Percentiles rank a stretch among this genome's conserved stretches.
Conservation (phyloP, 2,113 vertebrate species). For the Trogon surrucura region DNA sequence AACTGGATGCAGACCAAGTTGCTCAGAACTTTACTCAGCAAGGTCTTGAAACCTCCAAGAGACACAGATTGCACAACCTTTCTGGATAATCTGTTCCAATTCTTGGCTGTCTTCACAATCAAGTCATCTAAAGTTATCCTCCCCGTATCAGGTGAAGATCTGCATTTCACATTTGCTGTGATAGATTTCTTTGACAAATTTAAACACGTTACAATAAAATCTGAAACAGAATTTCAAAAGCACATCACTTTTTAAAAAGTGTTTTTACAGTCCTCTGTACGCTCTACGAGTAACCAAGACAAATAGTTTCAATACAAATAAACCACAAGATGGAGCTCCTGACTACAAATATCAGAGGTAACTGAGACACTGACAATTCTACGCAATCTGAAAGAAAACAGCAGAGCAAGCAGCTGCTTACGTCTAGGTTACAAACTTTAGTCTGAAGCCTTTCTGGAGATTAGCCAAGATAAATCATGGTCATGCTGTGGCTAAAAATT, state of each 20-base stretch:
- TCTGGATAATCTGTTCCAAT: neutral
- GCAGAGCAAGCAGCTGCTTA: neutral
- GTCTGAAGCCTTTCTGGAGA: neutral
- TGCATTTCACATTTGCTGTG: neutral
- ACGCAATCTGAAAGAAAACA: neutral
- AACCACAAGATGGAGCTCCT: conserved; percentile 11
- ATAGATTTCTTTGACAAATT: neutral
- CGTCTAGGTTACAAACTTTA: neutral
- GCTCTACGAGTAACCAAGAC: rapidly evolving
- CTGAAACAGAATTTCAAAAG: rapidly evolving
- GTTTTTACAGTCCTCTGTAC: neutral
- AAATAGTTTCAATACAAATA: neutral
- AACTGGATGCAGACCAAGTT: neutral
- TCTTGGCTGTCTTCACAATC: neutral
- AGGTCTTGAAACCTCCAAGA: neutral
- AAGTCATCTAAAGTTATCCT: neutral
- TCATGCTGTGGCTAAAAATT: neutral
- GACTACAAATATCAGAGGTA: neutral
- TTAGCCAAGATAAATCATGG: neutral
- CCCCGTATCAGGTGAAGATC: neutral
- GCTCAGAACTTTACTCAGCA: neutral
- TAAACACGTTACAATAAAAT: neutral
- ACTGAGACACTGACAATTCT: rapidly evolving
- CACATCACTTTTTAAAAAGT: neutral
- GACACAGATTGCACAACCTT: neutral